Evolutionary conservation across 2,113 vertebrate genomes (phyloP).

Genomic region (Pollachius pollachius): DNA sequence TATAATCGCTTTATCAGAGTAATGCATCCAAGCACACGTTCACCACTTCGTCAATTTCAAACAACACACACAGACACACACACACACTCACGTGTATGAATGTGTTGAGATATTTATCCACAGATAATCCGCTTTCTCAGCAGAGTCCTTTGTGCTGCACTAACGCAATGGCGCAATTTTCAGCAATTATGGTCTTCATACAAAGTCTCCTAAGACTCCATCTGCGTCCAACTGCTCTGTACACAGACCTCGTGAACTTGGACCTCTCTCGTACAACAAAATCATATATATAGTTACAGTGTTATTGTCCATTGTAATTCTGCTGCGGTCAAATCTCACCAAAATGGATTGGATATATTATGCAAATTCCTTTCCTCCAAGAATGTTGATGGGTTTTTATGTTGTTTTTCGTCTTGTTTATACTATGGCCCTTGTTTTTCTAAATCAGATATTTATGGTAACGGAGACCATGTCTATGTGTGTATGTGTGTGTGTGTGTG

Average conservation of each 20-base stretch:
- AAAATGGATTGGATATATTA: slow-evolving; percentile 28
- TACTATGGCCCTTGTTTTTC: slow-evolving; percentile 38
- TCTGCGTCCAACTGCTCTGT: slow-evolving; percentile 46
- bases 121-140: slow-evolving; percentile 57
- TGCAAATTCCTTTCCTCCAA: slow-evolving; percentile 40
- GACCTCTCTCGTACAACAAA: slow-evolving; percentile 45
- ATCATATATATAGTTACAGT: slow-evolving; percentile 34
- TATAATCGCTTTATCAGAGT: neutral
- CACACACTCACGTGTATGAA: neutral
- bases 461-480: neutral
- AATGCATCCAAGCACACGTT: slow-evolving; percentile 5
- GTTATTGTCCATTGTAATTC: slow-evolving; percentile 54
- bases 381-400: slow-evolving; percentile 37
- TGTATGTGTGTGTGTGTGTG: slow-evolving; percentile 6
- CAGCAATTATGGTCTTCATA: slow-evolving; percentile 71
- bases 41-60: slow-evolving; percentile 2
- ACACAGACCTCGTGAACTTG: slow-evolving; percentile 51
- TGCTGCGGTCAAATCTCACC: slow-evolving; percentile 33
- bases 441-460: slow-evolving; percentile 25
- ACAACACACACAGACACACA: slow-evolving; percentile 15
- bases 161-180: slow-evolving; percentile 62
- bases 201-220: slow-evolving; percentile 59
- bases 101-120: slow-evolving; percentile 5
- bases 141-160: slow-evolving; percentile 50
- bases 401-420: slow-evolving; percentile 38